phyloP scores from a whole-genome alignment of 2,888 invertebrate species.

The Caenorhabditis sulstoni region DNA sequence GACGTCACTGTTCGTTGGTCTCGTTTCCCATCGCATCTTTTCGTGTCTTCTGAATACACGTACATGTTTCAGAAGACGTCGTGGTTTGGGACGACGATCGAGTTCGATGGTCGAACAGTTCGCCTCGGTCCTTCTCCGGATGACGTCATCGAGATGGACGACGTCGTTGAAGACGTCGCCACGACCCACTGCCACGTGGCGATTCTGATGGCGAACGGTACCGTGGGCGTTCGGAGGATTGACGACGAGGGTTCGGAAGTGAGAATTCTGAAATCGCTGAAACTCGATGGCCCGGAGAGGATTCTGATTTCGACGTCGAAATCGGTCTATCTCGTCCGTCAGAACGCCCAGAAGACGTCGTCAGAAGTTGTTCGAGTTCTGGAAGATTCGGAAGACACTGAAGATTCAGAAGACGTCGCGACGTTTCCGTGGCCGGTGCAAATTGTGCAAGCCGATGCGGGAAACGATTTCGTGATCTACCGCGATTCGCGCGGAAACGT shows the following conservation, averaged over 20 bases:
- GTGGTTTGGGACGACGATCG: conserved; percentile 35
- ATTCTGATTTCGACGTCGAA: conserved; percentile 20
- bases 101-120: neutral
- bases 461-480: conserved; percentile 37
- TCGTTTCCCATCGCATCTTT: too few species aligned
- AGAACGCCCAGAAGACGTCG: neutral
- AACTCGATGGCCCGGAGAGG: neutral
- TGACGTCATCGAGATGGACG: conserved; percentile 4
- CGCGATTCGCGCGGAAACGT: conserved; percentile 35
- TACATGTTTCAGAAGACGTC: conserved; percentile 25
- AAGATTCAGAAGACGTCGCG: neutral
- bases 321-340: conserved; percentile 3
- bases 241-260: conserved; percentile 3
- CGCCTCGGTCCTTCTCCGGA: neutral
- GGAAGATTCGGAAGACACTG: conserved; percentile 5
- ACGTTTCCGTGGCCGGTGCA: conserved; percentile 50
- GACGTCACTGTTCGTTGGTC: too few species aligned
- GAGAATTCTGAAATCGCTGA: neutral
- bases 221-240: neutral
- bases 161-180: conserved; percentile 19
- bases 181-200: conserved; percentile 38
- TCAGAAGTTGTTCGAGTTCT: conserved; percentile 23
- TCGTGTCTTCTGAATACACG: too few species aligned
- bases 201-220: conserved; percentile 25
- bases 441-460: conserved; percentile 23